These are phyloP conservation scores for Alfaro cultratus DNA, from an alignment of 2,797 vertebrate species.

Conservation along the genomic window DNA sequence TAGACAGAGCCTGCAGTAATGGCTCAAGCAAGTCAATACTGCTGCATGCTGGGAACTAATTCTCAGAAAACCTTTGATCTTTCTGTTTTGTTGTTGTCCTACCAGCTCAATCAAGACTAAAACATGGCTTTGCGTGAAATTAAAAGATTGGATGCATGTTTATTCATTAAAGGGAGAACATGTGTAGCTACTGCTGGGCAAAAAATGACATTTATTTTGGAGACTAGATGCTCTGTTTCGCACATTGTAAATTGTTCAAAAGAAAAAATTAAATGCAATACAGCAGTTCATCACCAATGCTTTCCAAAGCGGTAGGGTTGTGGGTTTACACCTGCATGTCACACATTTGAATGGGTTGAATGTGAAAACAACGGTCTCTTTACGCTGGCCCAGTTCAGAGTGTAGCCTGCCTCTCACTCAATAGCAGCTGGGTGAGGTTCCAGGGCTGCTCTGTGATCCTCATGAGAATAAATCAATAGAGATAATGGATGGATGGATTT, in stretches of 20 bases:
- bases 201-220: neutral
- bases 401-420: conserved; percentile 6
- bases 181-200: neutral
- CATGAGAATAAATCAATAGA: conserved; percentile 5
- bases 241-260: neutral
- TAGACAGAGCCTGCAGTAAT: neutral
- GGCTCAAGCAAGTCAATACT: neutral
- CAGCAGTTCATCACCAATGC: neutral
- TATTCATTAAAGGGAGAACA: neutral
- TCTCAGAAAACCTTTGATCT: neutral
- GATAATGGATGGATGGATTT: conserved; percentile 5
- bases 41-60: neutral
- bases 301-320: neutral
- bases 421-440: conserved; percentile 1
- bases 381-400: neutral
- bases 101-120: neutral
- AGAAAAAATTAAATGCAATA: neutral
- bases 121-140: neutral
- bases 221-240: neutral
- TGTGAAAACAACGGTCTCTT: neutral
- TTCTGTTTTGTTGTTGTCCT: neutral
- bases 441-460: neutral
- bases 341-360: neutral
- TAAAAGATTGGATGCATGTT: neutral
- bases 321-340: neutral